These are phyloP conservation scores for Sparus aurata DNA, from an alignment of 2,797 vertebrate genomes.

Conservation along the genomic window DNA sequence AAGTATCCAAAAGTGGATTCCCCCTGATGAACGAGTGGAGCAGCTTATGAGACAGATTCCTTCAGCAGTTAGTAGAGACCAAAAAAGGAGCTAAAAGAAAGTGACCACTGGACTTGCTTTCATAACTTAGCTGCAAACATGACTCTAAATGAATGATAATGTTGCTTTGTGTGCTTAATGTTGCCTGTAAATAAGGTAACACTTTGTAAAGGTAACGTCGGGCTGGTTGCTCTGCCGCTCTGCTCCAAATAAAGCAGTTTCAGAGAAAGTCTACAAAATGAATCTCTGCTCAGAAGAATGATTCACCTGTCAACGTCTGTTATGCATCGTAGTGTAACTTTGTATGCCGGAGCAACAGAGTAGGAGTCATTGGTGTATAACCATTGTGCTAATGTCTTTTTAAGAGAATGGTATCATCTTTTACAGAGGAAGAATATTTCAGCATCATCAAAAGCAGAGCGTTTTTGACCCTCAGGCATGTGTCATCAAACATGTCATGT, in stretches of 20 bases:
- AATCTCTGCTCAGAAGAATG: neutral
- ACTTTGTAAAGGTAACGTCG: neutral
- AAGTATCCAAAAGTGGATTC: slow-evolving; percentile 2
- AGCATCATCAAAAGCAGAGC: slow-evolving; percentile 22
- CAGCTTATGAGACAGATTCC: neutral
- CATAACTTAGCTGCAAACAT: neutral
- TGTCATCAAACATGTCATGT: slow-evolving; percentile 28
- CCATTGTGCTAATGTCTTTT: neutral
- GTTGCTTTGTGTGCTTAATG: neutral
- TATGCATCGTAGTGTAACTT: neutral
- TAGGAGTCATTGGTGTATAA: slow-evolving; percentile 1
- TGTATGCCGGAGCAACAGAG: neutral
- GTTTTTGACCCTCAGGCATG: slow-evolving; percentile 21
- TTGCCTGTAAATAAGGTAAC: no score
- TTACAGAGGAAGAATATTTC: slow-evolving; percentile 6
- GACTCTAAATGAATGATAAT: neutral
- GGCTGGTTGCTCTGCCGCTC: neutral
- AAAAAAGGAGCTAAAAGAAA: neutral
- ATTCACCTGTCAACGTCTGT: neutral
- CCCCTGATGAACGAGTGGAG: neutral
- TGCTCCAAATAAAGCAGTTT: neutral
- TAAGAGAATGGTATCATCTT: slow-evolving; percentile 11
- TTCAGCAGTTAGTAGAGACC: neutral
- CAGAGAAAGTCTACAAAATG: neutral
- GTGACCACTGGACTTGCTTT: neutral